Conservation (phyloP, 2,797 vertebrate genomes). For the Tragopan temminckii region DNA sequence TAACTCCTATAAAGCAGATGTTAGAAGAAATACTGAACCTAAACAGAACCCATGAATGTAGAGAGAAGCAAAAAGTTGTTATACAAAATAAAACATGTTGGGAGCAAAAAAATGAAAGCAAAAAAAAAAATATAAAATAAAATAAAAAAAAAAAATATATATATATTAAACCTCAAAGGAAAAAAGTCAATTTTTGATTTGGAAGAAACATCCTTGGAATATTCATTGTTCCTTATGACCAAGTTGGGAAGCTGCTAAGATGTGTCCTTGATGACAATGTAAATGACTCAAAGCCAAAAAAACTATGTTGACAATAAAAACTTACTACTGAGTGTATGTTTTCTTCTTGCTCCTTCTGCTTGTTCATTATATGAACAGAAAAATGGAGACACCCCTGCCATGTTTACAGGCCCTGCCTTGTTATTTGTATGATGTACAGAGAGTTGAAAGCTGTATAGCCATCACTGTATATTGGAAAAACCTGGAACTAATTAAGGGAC, state of each 20-base stretch:
- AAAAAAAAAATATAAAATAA: background rate
- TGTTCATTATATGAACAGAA: background rate
- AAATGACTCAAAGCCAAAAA: background rate
- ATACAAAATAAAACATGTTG: background rate
- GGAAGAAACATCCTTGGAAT: background rate
- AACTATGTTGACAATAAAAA: background rate
- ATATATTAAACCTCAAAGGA: conserved; percentile 1
- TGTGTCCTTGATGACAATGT: background rate
- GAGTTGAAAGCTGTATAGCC: conserved; percentile 1
- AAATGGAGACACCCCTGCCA: background rate
- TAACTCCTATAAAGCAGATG: conserved; percentile 43
- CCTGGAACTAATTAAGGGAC: conserved; percentile 39
- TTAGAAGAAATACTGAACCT: conserved; percentile 29
- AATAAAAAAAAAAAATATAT: background rate
- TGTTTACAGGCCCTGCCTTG: conserved; percentile 44
- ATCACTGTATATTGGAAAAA: conserved; percentile 37
- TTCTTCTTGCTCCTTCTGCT: conserved; percentile 19
- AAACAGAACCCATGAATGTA: conserved; percentile 36
- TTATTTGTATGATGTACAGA: conserved; percentile 46
- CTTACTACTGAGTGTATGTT: background rate
- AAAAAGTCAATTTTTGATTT: background rate
- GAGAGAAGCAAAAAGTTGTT: background rate
- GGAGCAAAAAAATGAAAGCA: background rate
- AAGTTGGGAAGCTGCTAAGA: background rate
- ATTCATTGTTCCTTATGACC: conserved; percentile 39